These are phyloP conservation scores for Oasisia sp. DNA, from an alignment of 2,888 invertebrate genomes.

Conservation along the genomic window DNA sequence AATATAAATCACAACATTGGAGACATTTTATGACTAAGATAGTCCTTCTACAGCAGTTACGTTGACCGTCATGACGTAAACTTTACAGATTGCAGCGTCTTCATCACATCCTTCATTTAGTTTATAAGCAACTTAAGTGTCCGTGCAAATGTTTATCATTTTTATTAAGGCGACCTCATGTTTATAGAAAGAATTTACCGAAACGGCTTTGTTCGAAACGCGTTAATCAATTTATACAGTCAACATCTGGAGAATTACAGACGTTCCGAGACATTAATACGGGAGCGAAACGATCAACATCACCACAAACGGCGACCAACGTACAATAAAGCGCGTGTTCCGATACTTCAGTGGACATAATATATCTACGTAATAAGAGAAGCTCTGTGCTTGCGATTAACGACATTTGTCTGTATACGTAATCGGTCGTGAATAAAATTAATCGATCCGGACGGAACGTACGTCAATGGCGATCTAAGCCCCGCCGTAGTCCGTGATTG, in stretches of 20 bases:
- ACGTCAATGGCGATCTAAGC: background rate
- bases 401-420: background rate
- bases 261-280: background rate
- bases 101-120: background rate
- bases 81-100: background rate
- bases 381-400: background rate
- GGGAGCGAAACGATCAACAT: background rate
- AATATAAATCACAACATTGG: no score
- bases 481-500: background rate
- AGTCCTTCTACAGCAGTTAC: background rate
- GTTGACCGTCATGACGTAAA: background rate
- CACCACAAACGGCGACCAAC: background rate
- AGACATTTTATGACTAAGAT: background rate
- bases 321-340: background rate
- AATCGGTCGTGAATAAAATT: background rate
- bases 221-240: background rate
- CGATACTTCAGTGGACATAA: background rate
- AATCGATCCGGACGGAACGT: background rate
- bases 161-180: background rate
- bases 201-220: background rate
- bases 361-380: background rate
- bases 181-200: background rate
- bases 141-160: background rate
- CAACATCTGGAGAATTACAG: background rate
- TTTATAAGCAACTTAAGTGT: background rate